Evolutionary conservation across 1,140 invertebrate genomes (phyloP).

Genomic region (Ceratitis capitata): DNA sequence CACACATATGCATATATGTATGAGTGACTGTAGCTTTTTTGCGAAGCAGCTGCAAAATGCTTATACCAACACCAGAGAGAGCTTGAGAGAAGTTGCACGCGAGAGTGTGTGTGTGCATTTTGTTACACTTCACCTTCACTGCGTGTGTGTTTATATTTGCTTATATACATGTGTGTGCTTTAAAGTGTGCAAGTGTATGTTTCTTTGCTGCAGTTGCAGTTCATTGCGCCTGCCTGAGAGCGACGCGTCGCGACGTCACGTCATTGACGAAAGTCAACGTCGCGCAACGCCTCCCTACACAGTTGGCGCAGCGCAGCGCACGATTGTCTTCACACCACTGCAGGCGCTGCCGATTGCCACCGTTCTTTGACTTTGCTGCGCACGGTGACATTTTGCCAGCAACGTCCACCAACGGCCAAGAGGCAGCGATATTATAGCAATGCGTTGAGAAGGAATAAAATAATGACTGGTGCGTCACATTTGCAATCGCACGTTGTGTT

Average conservation of each 20-base stretch:
- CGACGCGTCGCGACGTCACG: no score
- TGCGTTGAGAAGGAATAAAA: neutral
- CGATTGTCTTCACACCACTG: neutral
- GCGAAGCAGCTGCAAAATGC: neutral
- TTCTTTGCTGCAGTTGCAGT: constrained; percentile 16
- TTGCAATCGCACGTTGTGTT: constrained; percentile 6
- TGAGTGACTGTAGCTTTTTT: neutral
- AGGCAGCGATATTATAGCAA: neutral
- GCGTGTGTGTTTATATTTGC: neutral
- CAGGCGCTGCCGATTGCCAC: neutral
- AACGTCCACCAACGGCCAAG: neutral
- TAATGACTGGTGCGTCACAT: neutral
- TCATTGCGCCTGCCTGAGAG: constrained; percentile 31
- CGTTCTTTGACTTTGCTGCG: neutral
- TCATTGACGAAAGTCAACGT: neutral
- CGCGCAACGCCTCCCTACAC: neutral
- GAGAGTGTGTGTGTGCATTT: neutral
- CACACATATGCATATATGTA: neutral
- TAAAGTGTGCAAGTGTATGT: neutral
- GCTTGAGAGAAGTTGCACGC: neutral
- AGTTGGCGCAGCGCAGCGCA: neutral
- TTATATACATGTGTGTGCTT: neutral
- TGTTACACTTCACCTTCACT: no score
- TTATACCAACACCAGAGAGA: neutral
- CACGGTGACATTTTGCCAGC: neutral